Conservation (phyloP, 2,113 vertebrate species). For the Centropus unirufus region DNA sequence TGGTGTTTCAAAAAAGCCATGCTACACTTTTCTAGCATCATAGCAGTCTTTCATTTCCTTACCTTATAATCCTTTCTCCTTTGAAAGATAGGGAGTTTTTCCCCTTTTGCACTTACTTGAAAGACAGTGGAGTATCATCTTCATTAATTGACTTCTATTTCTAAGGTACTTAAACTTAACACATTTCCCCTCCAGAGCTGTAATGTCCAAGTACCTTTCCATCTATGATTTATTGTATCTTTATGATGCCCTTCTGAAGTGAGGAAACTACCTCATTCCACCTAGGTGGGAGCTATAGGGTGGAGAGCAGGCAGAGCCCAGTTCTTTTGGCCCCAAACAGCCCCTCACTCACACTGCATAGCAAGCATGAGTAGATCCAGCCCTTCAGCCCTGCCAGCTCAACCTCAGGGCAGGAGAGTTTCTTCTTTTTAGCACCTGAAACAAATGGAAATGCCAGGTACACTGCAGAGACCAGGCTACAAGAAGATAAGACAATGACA, state of each 20-base stretch:
- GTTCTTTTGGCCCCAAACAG: not conserved
- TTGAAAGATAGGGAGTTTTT: not conserved
- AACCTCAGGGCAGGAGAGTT: not conserved
- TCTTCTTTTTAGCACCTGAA: not conserved
- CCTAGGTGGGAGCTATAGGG: not conserved
- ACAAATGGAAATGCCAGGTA: accelerated
- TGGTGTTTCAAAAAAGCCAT: not conserved
- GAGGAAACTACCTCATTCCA: accelerated
- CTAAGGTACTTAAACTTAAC: not conserved
- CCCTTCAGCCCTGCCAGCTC: not conserved
- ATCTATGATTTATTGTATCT: not conserved
- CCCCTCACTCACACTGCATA: accelerated
- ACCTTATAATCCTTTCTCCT: not conserved
- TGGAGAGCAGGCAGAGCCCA: not conserved
- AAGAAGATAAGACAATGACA: not conserved
- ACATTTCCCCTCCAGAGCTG: not conserved
- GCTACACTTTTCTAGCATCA: not conserved
- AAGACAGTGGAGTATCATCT: not conserved
- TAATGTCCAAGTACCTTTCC: not conserved
- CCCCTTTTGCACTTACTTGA: not conserved
- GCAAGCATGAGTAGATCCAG: not conserved
- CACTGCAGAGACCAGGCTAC: not conserved
- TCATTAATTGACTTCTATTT: not conserved
- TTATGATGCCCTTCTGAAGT: not conserved
- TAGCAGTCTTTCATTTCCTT: not conserved